Evolutionary conservation across 1,140 invertebrate genomes (phyloP).

Genomic region (Drosophila arizonae): DNA sequence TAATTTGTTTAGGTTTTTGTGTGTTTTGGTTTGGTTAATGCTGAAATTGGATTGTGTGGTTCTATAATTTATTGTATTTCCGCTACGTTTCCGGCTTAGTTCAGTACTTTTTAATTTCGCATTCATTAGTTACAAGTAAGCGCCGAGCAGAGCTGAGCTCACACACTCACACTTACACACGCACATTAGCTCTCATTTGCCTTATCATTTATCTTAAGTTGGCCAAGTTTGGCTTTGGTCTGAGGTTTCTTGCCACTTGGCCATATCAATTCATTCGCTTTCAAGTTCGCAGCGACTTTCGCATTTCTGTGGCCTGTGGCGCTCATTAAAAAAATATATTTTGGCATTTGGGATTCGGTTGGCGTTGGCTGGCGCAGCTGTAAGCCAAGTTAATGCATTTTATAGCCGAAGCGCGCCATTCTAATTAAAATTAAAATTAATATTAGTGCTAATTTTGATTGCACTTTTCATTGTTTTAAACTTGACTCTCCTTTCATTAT

Average conservation of each 20-base stretch:
- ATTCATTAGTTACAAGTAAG: conserved; percentile 62
- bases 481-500: conserved; percentile 5
- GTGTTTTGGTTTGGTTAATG: conserved; percentile 8
- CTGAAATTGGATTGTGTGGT: conserved; percentile 48
- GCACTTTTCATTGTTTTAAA: conserved; percentile 45
- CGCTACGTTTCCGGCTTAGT: conserved; percentile 32
- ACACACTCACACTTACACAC: too few relatives aligned
- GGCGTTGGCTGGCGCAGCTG: conserved; percentile 17
- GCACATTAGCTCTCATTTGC: conserved; percentile 41
- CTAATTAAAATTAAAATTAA: conserved; percentile 79
- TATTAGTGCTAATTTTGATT: conserved; percentile 66
- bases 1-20: neutral
- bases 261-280: conserved; percentile 51
- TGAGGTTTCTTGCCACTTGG: neutral
- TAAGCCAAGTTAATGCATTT: conserved; percentile 57
- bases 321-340: conserved; percentile 48
- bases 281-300: neutral
- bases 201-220: conserved; percentile 76
- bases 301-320: conserved; percentile 53
- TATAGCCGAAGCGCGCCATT: conserved; percentile 8
- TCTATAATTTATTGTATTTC: conserved; percentile 59
- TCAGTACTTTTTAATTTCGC: conserved; percentile 56
- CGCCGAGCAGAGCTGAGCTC: neutral
- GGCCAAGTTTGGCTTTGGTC: conserved; percentile 34
- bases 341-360: conserved; percentile 58